A percentile compares a stretch with the other conserved stretches of the same genome.
phyloP scores from a whole-genome alignment of 2,113 vertebrate species.

The Melanostigma gelatinosum region DNA sequence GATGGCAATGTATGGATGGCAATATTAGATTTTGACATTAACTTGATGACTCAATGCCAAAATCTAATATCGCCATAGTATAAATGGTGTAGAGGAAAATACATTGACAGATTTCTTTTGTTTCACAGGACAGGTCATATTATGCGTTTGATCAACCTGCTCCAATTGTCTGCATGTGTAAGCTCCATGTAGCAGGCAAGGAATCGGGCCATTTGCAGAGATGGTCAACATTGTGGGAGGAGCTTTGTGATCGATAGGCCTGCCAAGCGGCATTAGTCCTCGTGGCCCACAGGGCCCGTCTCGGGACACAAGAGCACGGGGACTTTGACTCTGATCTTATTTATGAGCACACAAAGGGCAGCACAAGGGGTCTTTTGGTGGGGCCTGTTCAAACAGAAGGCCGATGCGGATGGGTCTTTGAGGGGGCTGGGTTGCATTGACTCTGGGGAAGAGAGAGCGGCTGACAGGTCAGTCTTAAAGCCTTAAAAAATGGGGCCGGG shows the following conservation, averaged over 20 bases:
- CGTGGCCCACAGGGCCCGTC: slow-evolving; percentile 63
- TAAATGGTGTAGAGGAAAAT: neutral
- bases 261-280: slow-evolving; percentile 78
- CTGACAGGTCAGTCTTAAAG: slow-evolving; percentile 81
- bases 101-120: neutral
- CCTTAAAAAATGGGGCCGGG: slow-evolving; percentile 76
- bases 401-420: slow-evolving; percentile 74
- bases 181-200: slow-evolving; percentile 5
- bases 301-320: slow-evolving; percentile 75
- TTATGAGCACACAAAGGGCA: slow-evolving; percentile 81
- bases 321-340: slow-evolving; percentile 85
- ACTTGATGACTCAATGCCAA: neutral
- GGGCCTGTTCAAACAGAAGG: slow-evolving; percentile 82
- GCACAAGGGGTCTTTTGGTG: slow-evolving; percentile 77
- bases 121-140: neutral
- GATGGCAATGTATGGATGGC: too few species aligned
- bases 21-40: too few species aligned
- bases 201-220: slow-evolving; percentile 36
- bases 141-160: neutral
- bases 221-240: slow-evolving; percentile 47
- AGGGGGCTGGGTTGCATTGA: slow-evolving; percentile 77
- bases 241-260: slow-evolving; percentile 75
- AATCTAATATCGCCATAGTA: neutral
- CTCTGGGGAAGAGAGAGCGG: slow-evolving; percentile 77
- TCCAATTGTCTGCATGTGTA: slow-evolving; percentile 11